Evolutionary conservation across 2,888 invertebrate species (phyloP).

Genomic region (Lampropteryx suffumata): DNA sequence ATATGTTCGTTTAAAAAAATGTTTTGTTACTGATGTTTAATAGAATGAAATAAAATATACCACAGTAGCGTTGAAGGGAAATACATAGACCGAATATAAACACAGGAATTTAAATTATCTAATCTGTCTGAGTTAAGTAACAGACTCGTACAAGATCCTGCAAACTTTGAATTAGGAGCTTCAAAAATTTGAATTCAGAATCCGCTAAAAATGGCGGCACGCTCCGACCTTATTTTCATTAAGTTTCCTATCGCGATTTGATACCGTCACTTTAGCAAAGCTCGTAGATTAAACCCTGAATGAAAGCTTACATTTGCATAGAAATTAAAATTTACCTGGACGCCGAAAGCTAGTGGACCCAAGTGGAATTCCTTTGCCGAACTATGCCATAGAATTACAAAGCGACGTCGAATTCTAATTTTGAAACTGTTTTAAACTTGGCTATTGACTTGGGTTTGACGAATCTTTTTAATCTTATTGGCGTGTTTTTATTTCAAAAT

Average conservation of each 20-base stretch:
- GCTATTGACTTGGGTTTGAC: constrained; percentile 15
- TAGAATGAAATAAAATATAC: too few species aligned
- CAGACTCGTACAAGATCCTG: not conserved
- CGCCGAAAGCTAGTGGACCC: constrained; percentile 62
- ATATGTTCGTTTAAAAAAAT: too few species aligned
- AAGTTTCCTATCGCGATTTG: constrained; percentile 70
- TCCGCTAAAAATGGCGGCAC: constrained; percentile 27
- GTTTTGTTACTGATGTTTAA: too few species aligned
- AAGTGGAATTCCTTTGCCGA: constrained; percentile 66
- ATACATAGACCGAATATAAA: too few species aligned
- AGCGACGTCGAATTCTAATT: constrained; percentile 51
- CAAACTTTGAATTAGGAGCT: too few species aligned
- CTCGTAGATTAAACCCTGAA: constrained; percentile 74
- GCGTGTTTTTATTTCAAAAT: too few species aligned
- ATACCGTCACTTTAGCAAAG: constrained; percentile 67
- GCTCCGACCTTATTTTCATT: constrained; percentile 66
- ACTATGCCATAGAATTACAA: constrained; percentile 56
- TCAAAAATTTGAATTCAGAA: constrained; percentile 17
- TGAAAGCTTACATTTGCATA: constrained; percentile 80
- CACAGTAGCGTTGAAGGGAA: too few species aligned
- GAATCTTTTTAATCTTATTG: not conserved
- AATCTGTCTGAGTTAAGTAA: too few species aligned
- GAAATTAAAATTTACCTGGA: constrained; percentile 82
- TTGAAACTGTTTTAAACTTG: constrained; percentile 41
- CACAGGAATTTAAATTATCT: too few species aligned